Percentiles rank a stretch among this genome's conserved stretches.
These are phyloP conservation scores for Monopis laevigella DNA, from an alignment of 2,888 invertebrate genomes.

Conservation along the genomic window DNA sequence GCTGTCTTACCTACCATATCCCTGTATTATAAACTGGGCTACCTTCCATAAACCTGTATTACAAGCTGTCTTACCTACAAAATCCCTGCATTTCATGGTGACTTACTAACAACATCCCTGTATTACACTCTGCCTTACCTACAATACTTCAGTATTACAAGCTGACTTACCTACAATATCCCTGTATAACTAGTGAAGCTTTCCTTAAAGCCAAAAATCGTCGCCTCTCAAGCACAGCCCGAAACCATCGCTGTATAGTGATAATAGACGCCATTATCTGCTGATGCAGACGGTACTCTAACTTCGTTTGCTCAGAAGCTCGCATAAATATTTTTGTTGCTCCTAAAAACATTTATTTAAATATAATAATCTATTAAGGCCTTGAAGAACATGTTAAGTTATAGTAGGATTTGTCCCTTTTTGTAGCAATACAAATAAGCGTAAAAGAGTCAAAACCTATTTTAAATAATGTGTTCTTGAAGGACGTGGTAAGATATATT, in stretches of 20 bases:
- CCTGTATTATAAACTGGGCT: too few species aligned
- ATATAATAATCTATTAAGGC: not conserved
- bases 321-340: constrained; percentile 92
- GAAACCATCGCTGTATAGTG: constrained; percentile 91
- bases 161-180: constrained; percentile 54
- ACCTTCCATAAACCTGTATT: too few species aligned
- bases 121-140: too few species aligned
- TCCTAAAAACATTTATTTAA: constrained; percentile 41
- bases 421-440: too few species aligned
- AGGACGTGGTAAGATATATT: too few species aligned
- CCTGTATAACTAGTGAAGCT: constrained; percentile 80
- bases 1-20: too few species aligned
- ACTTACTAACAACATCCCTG: too few species aligned
- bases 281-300: constrained; percentile 92
- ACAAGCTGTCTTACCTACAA: constrained; percentile 57
- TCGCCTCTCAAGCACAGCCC: constrained; percentile 80
- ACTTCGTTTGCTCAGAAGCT: constrained; percentile 91
- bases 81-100: constrained; percentile 78
- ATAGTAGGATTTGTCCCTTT: too few species aligned
- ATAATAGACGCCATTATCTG: constrained; percentile 94
- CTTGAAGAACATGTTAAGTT: too few species aligned
- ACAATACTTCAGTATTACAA: too few species aligned
- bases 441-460: too few species aligned
- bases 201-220: constrained; percentile 78
- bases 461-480: too few species aligned